Evolutionary conservation across 2,113 vertebrate species (phyloP), one percentile per base, ranked within the genome.

Genomic region (Salvelinus alpinus): DNA sequence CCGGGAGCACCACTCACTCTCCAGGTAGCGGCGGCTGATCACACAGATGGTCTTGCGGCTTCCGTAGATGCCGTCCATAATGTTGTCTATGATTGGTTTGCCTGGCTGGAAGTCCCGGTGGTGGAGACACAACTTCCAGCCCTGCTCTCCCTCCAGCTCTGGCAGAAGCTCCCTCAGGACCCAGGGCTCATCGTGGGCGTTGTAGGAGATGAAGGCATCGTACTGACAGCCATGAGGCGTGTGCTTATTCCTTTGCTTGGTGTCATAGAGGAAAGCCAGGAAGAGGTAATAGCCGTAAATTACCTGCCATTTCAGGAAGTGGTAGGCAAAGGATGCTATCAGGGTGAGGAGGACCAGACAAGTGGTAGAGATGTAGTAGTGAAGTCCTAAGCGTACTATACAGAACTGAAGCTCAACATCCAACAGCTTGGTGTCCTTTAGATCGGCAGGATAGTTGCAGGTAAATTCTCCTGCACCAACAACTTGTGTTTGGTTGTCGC

Each of bases 41-140:
- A 94, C 78, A 70, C 94, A 94, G 75, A 94, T 92, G 18, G 93
- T 94, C 86, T 93, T 94, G 22, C 92, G 88, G 84, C 93, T 94
- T 22, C 79, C 86, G 38, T 94, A 94, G 54, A 94, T 94, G 74
- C 90, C 89, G 1, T 93, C 92, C 18, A 91, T 87, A 3, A 95
- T 94, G 75, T 94, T 95, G 6, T 95, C 92, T 6, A 94, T 78
- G 75, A 94, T 94, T 16, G 89, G 64, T 62, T 73, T 92, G 4
- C 94, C 92, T 91, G 93, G 93, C 80, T 93, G 85, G 60, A 95
- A 95, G 85, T 95, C 94, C 59, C 93, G 82, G 68, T 95, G 92
- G 83, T 94, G 93, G 77, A 95, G 88, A 82, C 94, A 94, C 74
- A 94, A 65, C 25, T 31, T 94, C 93, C 92, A 93, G 24, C 91